Evolutionary conservation across 2,113 vertebrate species (phyloP).

Genomic region (Rhegmatorhina hoffmannsi): DNA sequence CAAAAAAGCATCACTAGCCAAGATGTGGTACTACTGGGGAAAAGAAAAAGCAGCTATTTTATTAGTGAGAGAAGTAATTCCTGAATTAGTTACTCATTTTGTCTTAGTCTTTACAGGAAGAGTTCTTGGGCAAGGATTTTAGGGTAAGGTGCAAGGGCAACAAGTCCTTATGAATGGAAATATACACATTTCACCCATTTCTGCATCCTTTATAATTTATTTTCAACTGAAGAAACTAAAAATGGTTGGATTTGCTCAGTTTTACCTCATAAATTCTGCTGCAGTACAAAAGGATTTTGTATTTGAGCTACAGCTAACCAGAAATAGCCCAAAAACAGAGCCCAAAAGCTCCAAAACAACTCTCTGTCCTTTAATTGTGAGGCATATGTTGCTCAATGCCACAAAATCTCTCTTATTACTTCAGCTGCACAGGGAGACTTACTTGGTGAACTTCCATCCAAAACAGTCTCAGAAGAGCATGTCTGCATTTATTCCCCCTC

Average conservation of each 20-base stretch:
- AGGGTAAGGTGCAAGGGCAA: not conserved
- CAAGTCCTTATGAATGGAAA: not conserved
- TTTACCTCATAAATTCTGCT: not conserved
- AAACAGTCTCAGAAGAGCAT: not conserved
- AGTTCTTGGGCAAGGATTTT: not conserved
- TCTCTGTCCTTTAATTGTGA: conserved; percentile 27
- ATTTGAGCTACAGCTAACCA: not conserved
- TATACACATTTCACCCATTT: not conserved
- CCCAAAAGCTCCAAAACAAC: not conserved
- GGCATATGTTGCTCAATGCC: conserved; percentile 16
- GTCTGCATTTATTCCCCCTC: not conserved
- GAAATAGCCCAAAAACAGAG: not conserved
- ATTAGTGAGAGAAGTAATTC: not conserved
- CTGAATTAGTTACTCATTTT: not conserved
- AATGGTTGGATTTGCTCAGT: not conserved
- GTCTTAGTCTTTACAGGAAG: not conserved
- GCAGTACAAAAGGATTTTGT: not conserved
- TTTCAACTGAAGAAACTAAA: not conserved
- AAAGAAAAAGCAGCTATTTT: not conserved
- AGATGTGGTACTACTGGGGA: not conserved
- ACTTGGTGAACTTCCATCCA: conserved; percentile 20
- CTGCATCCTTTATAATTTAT: not conserved
- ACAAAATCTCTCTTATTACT: not conserved
- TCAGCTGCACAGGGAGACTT: not conserved
- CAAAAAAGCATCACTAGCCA: not conserved